A percentile compares a stretch with the other conserved stretches of the same genome.
These are phyloP conservation scores for Steinernema khuongi DNA, from an alignment of 1,140 invertebrate species.

Conservation along the genomic window DNA sequence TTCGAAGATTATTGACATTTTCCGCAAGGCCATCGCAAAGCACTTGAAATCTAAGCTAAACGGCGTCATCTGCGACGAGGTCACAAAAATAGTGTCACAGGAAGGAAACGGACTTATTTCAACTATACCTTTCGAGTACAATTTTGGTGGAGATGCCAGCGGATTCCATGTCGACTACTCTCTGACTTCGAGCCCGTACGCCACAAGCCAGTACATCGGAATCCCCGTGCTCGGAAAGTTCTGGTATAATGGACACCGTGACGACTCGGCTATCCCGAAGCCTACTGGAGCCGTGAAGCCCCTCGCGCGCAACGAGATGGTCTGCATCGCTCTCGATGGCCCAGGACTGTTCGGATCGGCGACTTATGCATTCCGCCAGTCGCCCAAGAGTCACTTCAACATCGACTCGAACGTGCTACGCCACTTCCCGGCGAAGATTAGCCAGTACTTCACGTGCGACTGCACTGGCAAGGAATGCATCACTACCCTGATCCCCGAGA, in stretches of 20 bases:
- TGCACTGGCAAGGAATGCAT: not conserved
- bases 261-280: not conserved
- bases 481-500: not conserved
- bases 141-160: not conserved
- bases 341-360: not conserved
- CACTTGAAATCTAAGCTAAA: constrained; percentile 4
- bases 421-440: not conserved
- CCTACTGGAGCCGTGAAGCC: not conserved
- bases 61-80: not conserved
- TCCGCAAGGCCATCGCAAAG: not conserved
- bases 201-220: not conserved
- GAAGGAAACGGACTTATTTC: not conserved
- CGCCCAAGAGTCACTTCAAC: not conserved
- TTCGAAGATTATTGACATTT: not conserved
- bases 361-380: constrained; percentile 2
- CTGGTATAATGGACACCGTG: not conserved
- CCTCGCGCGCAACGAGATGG: not conserved
- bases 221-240: not conserved
- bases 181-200: not conserved
- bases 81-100: not conserved
- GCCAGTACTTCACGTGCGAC: not conserved
- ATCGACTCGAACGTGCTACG: not conserved
- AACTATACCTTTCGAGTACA: not conserved
- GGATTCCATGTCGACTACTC: not conserved
- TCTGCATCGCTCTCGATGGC: not conserved